Percentiles rank a stretch among this genome's conserved stretches.
Evolutionary conservation across 2,113 vertebrate species (phyloP).

Genomic region (Gasterosteus aculeatus): DNA sequence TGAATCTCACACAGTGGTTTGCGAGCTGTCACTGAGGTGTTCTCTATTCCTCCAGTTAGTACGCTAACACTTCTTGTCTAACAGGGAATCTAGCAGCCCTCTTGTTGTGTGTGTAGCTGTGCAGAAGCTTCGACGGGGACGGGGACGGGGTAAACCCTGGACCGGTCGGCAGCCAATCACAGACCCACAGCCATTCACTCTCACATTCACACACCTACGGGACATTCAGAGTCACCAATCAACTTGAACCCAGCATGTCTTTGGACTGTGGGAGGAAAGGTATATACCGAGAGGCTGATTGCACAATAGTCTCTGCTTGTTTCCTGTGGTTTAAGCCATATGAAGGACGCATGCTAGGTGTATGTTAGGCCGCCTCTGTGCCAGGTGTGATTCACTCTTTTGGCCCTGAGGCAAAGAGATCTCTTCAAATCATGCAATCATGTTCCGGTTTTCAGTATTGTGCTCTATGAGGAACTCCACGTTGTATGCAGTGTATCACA

Average conservation of each 20-base stretch:
- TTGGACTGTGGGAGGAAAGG: too few species aligned
- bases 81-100: conserved; percentile 17
- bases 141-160: too few species aligned
- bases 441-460: conserved; percentile 37
- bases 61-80: conserved; percentile 18
- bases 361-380: not conserved
- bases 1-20: conserved; percentile 27
- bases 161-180: too few species aligned
- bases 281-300: not conserved
- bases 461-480: conserved; percentile 46
- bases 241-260: too few species aligned
- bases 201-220: too few species aligned
- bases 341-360: not conserved
- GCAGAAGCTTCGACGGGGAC: not conserved
- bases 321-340: not conserved
- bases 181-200: too few species aligned
- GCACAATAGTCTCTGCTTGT: conserved; percentile 24
- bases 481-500: conserved; percentile 59
- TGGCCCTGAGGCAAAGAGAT: conserved; percentile 22
- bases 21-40: conserved; percentile 16
- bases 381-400: conserved; percentile 35
- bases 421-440: conserved; percentile 34
- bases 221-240: too few species aligned
- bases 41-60: not conserved
- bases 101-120: not conserved